These are phyloP conservation scores for Palythoa grandis DNA, from an alignment of 92 coral and sea anemone species.

Conservation along the genomic window DNA sequence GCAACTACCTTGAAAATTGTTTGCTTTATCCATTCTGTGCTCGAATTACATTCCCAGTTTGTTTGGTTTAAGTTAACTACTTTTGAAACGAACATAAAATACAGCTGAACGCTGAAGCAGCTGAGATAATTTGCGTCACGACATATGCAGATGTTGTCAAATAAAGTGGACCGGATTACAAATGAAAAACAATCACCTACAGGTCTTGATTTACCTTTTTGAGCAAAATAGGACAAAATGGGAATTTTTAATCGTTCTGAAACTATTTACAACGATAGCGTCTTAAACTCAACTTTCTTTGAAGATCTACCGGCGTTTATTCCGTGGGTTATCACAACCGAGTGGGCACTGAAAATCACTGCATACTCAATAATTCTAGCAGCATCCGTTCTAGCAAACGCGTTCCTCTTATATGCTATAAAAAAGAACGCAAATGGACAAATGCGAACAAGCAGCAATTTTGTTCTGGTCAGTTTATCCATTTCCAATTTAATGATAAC, in stretches of 20 bases:
- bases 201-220: background rate
- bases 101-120: background rate
- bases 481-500: conserved; percentile 23
- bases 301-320: background rate
- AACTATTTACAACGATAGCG: background rate
- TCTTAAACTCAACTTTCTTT: background rate
- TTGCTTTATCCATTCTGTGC: too few species aligned
- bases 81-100: too few species aligned
- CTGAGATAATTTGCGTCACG: background rate
- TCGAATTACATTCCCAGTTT: too few species aligned
- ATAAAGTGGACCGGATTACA: background rate
- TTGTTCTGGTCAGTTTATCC: conserved; percentile 34
- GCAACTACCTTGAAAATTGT: too few species aligned
- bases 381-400: conserved; percentile 21
- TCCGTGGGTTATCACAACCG: conserved; percentile 24
- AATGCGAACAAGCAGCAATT: conserved; percentile 37
- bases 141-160: background rate
- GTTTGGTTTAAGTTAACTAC: too few species aligned
- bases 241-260: conserved; percentile 1
- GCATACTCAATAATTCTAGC: conserved; percentile 29
- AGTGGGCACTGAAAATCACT: conserved; percentile 9
- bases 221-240: background rate
- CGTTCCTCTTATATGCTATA: background rate
- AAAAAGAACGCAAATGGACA: conserved; percentile 20
- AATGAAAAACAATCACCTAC: background rate